Conservation (phyloP, 2,888 invertebrate genomes). For the Lasioglossum villosulum region DNA sequence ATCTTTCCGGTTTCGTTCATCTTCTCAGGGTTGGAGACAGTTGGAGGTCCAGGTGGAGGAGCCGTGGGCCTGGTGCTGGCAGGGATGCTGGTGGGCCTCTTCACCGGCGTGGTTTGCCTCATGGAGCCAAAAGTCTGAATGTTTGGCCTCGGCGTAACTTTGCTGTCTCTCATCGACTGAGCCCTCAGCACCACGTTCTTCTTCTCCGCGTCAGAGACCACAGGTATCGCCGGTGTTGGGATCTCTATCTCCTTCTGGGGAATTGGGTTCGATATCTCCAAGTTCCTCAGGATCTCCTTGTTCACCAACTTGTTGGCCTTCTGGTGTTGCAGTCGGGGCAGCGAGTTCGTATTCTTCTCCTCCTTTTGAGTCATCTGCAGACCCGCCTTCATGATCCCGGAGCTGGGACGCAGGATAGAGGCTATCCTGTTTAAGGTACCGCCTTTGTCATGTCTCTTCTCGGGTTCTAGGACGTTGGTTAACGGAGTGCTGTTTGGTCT, state of each 20-base stretch:
- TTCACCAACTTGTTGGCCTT: slow-evolving; percentile 89
- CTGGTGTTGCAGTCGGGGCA: slow-evolving; percentile 87
- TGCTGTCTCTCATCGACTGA: slow-evolving; percentile 91
- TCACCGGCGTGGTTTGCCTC: slow-evolving; percentile 88
- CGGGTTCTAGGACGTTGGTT: slow-evolving; percentile 71
- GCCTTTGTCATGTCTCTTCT: slow-evolving; percentile 84
- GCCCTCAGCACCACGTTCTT: slow-evolving; percentile 90
- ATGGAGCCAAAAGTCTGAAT: slow-evolving; percentile 94
- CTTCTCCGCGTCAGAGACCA: slow-evolving; percentile 85
- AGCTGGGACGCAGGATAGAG: slow-evolving; percentile 86
- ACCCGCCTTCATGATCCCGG: slow-evolving; percentile 86
- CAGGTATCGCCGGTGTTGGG: slow-evolving; percentile 87
- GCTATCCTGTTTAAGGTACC: slow-evolving; percentile 90
- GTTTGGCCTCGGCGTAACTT: slow-evolving; percentile 86
- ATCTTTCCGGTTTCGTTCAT: slow-evolving; percentile 78
- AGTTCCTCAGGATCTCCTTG: slow-evolving; percentile 89
- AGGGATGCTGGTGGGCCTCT: slow-evolving; percentile 91
- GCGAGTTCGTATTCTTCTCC: slow-evolving; percentile 86
- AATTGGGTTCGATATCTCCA: slow-evolving; percentile 94
- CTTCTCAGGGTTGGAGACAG: slow-evolving; percentile 80
- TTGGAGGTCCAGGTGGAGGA: slow-evolving; percentile 90
- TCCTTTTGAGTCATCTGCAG: slow-evolving; percentile 85
- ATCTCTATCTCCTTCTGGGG: slow-evolving; percentile 89
- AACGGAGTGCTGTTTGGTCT: slow-evolving; percentile 77
- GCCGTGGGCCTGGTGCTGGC: slow-evolving; percentile 90